phyloP scores from a whole-genome alignment of 30 jellyfish, hydroid and myxozoan genomes.

The Chrysaora quinquecirrha region DNA sequence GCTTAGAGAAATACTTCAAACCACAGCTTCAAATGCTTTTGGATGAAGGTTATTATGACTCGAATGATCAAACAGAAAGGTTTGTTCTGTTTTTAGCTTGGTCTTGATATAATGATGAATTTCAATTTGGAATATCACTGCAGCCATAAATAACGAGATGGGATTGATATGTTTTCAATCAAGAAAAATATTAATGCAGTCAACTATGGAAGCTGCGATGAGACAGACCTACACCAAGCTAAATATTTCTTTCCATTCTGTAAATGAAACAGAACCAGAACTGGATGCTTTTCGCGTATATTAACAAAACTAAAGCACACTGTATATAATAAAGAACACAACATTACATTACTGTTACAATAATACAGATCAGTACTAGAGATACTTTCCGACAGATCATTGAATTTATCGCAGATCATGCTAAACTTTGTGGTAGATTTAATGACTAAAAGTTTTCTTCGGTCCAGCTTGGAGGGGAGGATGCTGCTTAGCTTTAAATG shows the following conservation, averaged over 20 bases:
- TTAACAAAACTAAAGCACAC: background rate
- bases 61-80: slow-evolving; percentile 2
- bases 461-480: slow-evolving; percentile 6
- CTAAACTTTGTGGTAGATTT: background rate
- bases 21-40: slow-evolving; percentile 2
- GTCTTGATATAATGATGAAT: background rate
- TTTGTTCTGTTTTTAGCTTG: background rate
- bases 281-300: background rate
- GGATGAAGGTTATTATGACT: background rate
- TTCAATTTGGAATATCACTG: background rate
- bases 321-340: background rate
- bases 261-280: background rate
- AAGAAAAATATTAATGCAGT: background rate
- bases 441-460: background rate
- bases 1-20: background rate
- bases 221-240: slow-evolving; percentile 5
- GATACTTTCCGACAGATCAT: slow-evolving; percentile 2
- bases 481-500: too few relatives aligned
- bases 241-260: background rate
- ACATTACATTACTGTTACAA: background rate
- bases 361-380: background rate
- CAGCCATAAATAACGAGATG: background rate
- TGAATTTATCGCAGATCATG: slow-evolving; percentile 1
- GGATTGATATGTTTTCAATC: background rate
- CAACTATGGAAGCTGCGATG: slow-evolving; percentile 1